These are phyloP conservation scores for Phortica okadai DNA, from an alignment of 2,888 invertebrate genomes.

Conservation along the genomic window DNA sequence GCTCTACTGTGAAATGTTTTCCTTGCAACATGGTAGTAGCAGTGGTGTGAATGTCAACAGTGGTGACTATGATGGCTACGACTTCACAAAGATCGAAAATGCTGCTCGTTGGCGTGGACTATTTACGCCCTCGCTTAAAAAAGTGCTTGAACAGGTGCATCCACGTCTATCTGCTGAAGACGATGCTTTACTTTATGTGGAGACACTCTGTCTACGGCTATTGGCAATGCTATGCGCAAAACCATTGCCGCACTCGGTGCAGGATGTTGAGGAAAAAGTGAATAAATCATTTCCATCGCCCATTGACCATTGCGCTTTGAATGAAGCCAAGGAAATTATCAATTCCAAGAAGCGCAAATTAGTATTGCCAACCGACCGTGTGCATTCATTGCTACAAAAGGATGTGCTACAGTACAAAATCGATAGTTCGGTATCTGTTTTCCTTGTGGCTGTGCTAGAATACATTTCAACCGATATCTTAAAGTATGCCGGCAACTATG, in stretches of 20 bases:
- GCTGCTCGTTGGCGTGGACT: constrained; percentile 94
- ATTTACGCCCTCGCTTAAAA: constrained; percentile 90
- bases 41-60: constrained; percentile 37
- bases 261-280: constrained; percentile 96
- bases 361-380: constrained; percentile 90
- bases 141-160: constrained; percentile 94
- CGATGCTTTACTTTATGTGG: constrained; percentile 94
- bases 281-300: constrained; percentile 95
- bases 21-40: constrained; percentile 37
- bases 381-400: constrained; percentile 92
- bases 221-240: constrained; percentile 92
- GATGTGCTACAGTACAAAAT: constrained; percentile 92
- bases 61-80: constrained; percentile 76
- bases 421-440: constrained; percentile 90
- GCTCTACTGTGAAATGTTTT: constrained; percentile 19
- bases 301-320: constrained; percentile 94
- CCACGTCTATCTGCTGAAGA: constrained; percentile 90
- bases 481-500: constrained; percentile 97
- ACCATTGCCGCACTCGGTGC: constrained; percentile 88
- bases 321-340: constrained; percentile 90
- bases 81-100: constrained; percentile 93
- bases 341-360: constrained; percentile 87
- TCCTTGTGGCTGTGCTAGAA: constrained; percentile 94
- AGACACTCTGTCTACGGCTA: constrained; percentile 91
- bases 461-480: constrained; percentile 97